Evolutionary conservation across 1,140 invertebrate genomes (phyloP).

Genomic region (Scaptodrosophila lebanonensis): DNA sequence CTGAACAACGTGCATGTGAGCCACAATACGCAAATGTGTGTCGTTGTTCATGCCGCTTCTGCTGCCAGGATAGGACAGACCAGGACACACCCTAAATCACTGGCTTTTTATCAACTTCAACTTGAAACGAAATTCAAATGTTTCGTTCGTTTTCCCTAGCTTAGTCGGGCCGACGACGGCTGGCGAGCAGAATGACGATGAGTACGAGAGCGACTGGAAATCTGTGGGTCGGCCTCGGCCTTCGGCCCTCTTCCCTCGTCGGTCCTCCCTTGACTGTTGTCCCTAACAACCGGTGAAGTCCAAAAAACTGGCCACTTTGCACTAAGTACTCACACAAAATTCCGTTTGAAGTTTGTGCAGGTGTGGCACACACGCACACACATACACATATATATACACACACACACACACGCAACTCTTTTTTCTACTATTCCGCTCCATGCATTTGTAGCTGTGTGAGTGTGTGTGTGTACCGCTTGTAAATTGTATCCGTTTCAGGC

Average conservation of each 20-base stretch:
- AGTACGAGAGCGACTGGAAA: background rate
- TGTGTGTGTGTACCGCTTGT: conserved; percentile 38
- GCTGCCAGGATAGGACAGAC: too few relatives aligned
- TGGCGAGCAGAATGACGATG: background rate
- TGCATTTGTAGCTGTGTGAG: background rate
- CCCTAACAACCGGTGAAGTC: conserved; percentile 42
- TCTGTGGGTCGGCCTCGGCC: background rate
- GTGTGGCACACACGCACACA: conserved; percentile 15
- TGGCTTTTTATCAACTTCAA: conserved; percentile 69
- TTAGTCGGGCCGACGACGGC: too few relatives aligned
- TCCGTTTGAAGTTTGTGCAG: conserved; percentile 70
- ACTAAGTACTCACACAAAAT: conserved; percentile 72
- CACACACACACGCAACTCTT: conserved; percentile 3
- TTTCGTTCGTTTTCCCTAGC: conserved; percentile 41
- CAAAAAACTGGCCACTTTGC: conserved; percentile 60
- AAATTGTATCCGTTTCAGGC: conserved; percentile 75
- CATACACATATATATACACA: background rate
- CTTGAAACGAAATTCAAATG: conserved; percentile 71
- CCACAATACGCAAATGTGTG: conserved; percentile 45
- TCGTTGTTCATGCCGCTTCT: conserved; percentile 33
- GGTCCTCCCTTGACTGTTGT: conserved; percentile 23
- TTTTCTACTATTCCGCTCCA: conserved; percentile 43
- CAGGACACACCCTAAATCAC: conserved; percentile 58
- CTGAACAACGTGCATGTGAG: too few relatives aligned
- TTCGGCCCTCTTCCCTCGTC: background rate